Evolutionary conservation across 2,888 invertebrate genomes (phyloP).

Genomic region (Callosobruchus maculatus): DNA sequence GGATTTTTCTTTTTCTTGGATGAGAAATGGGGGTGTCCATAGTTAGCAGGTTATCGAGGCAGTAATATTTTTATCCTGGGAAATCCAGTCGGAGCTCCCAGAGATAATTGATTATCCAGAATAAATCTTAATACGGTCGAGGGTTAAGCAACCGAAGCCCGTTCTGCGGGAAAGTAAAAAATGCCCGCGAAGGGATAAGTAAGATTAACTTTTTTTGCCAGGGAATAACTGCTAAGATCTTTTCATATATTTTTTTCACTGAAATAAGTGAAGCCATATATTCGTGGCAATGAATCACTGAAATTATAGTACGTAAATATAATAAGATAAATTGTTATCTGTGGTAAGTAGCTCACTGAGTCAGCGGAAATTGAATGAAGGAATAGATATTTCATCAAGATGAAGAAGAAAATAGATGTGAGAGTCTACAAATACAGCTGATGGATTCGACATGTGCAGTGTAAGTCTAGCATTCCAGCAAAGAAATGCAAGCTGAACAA

Average conservation of each 20-base stretch:
- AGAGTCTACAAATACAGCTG: no score
- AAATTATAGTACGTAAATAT: neutral
- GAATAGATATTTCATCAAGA: no score
- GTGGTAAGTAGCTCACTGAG: no score
- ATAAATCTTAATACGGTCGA: neutral
- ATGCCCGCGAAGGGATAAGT: neutral
- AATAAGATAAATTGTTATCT: neutral
- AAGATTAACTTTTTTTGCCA: neutral
- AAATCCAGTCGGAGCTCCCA: neutral
- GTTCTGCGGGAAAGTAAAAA: neutral
- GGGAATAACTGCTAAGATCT: neutral
- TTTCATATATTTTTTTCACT: neutral
- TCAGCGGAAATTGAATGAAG: no score
- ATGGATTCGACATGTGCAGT: no score
- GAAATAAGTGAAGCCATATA: neutral
- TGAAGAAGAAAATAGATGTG: no score
- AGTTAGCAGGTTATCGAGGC: neutral
- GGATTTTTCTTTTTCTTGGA: neutral
- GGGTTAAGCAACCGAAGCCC: neutral
- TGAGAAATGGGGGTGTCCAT: neutral
- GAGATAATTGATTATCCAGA: neutral
- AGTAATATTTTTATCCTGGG: neutral
- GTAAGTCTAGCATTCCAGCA: no score
- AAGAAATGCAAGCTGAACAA: no score
- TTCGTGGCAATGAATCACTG: neutral